Base-by-base conservation (phyloP, 2,113 vertebrate species). In the Naja naja region DNA sequence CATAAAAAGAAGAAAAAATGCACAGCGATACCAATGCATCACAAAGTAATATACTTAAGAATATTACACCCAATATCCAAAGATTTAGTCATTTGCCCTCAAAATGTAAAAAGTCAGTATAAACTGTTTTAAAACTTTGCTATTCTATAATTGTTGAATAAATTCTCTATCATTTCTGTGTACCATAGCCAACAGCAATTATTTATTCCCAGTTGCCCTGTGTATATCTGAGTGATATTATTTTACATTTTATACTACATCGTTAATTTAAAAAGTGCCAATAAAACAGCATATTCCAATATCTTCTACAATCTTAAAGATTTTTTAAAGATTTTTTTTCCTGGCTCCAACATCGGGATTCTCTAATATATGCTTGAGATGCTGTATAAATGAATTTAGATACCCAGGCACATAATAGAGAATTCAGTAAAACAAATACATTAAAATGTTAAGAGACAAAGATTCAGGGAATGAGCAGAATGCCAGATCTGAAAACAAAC, bases 391-490 rank as follows among this genome's bases (percentile, higher is more conserved):
- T 52, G 52, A 52, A 23, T 27, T 39, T 85, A 23, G 30, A 53
- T 22, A 5, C 3, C 34, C 58, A 86, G 45, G 60, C 43, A 64
- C 22, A 87, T 60, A 92, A 86, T 45, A 88, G 54, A 90, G 0
- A 20, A 91, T 94, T 20, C 88, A 94, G 11, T 95, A 53, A 91
- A 94, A 94, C 56, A 86, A 30, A 89, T 18, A 86, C 86, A 86
- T 92, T 91, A 90, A 54, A 85, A 92, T 91, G 18, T 47, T 89
- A 91, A 88, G 85, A 94, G 81, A 86, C 94, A 93, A 95, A 94
- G 58, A 81, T n/a, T 47, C 58, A 74, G 39, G 88, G 88, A 90
- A 94, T 74, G 89, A 12, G 45, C 12, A 56, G 93, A 96, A 87
- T 20, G 93, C 0, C 39, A 25, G 22, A 90, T 92, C 53, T 88